These are phyloP conservation scores for Megalops cyprinoides DNA, from an alignment of 2,797 vertebrate genomes.

Conservation along the genomic window DNA sequence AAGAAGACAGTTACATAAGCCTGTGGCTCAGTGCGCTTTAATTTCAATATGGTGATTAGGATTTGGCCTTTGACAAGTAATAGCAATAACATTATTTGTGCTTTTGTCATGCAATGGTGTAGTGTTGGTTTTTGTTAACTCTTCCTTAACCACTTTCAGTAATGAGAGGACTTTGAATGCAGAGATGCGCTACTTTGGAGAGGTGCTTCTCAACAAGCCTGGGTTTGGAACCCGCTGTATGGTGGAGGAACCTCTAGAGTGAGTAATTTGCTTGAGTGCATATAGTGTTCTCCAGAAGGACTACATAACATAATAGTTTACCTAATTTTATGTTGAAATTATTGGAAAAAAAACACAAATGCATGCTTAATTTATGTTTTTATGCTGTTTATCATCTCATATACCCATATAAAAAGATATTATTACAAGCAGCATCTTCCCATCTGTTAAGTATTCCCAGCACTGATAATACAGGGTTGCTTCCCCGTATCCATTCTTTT, in stretches of 20 bases:
- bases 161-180: slow-evolving; percentile 83
- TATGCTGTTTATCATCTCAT: too few relatives aligned
- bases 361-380: too few relatives aligned
- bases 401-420: too few relatives aligned
- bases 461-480: not conserved
- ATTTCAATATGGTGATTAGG: too few relatives aligned
- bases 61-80: too few relatives aligned
- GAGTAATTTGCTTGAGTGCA: slow-evolving; percentile 71
- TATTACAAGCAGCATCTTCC: not conserved
- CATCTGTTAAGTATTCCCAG: not conserved
- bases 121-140: not conserved
- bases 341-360: too few relatives aligned
- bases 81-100: not conserved
- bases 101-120: not conserved
- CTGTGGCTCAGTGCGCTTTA: too few relatives aligned
- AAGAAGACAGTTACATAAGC: too few relatives aligned
- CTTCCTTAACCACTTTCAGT: slow-evolving; percentile 59
- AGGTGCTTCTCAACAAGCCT: slow-evolving; percentile 81
- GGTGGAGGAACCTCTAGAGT: slow-evolving; percentile 80
- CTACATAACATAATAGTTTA: too few relatives aligned
- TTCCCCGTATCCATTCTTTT: not conserved
- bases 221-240: slow-evolving; percentile 94
- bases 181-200: slow-evolving; percentile 75
- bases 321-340: too few relatives aligned
- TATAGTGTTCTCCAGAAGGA: not conserved